Percentiles rank a stretch among this genome's conserved stretches.
Conservation (phyloP, 2,797 vertebrate genomes). For the Cyclopterus lumpus region DNA sequence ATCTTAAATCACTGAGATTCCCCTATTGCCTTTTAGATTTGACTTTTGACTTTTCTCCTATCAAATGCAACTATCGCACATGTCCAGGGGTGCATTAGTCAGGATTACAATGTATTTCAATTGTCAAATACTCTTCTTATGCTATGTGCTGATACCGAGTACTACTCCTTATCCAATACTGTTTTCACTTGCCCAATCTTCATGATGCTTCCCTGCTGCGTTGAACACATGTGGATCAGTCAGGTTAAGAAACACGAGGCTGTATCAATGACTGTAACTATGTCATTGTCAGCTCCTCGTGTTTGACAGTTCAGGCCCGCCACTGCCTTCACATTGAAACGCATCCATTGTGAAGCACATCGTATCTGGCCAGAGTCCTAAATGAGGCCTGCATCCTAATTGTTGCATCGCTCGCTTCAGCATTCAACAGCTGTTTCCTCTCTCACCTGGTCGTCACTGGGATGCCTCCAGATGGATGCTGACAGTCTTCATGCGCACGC, state of each 20-base stretch:
- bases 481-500: background rate
- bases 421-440: constrained; percentile 11
- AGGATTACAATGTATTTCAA: background rate
- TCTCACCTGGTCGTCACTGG: background rate
- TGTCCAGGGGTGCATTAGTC: background rate
- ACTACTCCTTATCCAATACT: no score
- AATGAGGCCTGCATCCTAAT: background rate
- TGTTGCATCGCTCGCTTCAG: constrained; percentile 7
- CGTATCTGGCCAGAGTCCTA: background rate
- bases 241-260: background rate
- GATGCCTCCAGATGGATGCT: background rate
- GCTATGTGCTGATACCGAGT: background rate
- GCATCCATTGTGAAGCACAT: background rate
- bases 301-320: background rate
- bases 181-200: background rate
- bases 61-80: background rate
- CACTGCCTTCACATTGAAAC: background rate
- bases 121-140: background rate
- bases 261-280: background rate
- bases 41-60: background rate
- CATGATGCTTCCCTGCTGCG: background rate
- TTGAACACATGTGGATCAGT: background rate
- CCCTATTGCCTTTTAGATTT: constrained; percentile 1
- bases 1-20: background rate
- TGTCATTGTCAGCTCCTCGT: background rate